phyloP scores from a whole-genome alignment of 2,888 invertebrate species.

The Harpagoxenus sublaevis region DNA sequence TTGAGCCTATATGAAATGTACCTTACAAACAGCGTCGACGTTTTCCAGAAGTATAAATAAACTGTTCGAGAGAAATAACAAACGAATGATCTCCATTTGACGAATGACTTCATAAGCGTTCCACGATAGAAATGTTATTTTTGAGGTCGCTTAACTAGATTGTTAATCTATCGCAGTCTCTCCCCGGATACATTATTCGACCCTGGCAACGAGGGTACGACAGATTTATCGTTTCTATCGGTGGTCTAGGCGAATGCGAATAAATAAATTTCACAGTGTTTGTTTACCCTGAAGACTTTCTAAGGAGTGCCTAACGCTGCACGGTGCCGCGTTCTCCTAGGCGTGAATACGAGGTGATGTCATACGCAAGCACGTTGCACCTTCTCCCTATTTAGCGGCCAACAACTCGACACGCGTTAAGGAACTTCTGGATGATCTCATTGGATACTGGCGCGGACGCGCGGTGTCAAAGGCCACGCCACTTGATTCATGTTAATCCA shows the following conservation, averaged over 20 bases:
- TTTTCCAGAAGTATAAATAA: not conserved
- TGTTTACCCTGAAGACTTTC: conserved; percentile 79
- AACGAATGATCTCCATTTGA: conserved; percentile 14
- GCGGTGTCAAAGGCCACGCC: conserved; percentile 68
- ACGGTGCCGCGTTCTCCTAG: conserved; percentile 67
- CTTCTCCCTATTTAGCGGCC: conserved; percentile 74
- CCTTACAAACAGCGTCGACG: not conserved
- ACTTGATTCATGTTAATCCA: conserved; percentile 52
- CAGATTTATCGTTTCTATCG: conserved; percentile 67
- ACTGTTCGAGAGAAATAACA: not conserved
- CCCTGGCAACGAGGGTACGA: conserved; percentile 22
- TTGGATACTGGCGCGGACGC: conserved; percentile 55
- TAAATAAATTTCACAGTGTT: conserved; percentile 77
- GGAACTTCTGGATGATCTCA: conserved; percentile 74
- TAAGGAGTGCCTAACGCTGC: conserved; percentile 79
- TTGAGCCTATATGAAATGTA: not conserved
- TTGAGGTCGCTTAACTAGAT: conserved; percentile 18
- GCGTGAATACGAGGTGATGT: conserved; percentile 82
- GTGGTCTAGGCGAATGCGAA: conserved; percentile 57
- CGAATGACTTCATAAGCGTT: conserved; percentile 16
- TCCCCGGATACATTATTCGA: conserved; percentile 47
- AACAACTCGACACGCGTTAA: conserved; percentile 50
- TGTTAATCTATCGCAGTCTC: conserved; percentile 57
- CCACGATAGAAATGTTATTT: conserved; percentile 17
- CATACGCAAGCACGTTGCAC: conserved; percentile 79